Percentiles rank a stretch among this genome's conserved stretches.
Conservation (phyloP, 2,113 vertebrate genomes). For the Gallinago media region DNA sequence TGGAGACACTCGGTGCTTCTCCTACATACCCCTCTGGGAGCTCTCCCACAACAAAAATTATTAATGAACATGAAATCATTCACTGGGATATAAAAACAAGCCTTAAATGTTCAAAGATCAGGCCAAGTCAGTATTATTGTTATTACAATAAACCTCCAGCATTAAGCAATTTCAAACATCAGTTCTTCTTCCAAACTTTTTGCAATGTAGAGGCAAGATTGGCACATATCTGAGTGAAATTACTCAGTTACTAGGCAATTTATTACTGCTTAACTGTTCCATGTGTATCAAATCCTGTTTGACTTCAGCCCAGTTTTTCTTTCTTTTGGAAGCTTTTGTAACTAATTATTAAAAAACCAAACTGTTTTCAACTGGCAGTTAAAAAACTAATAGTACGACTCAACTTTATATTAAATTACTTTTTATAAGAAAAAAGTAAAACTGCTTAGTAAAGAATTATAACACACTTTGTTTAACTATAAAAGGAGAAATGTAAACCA, state of each 20-base stretch:
- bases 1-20: constrained; percentile 38
- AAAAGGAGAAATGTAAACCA: not conserved
- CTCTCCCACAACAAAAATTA: constrained; percentile 43
- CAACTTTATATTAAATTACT: not conserved
- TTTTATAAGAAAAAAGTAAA: not conserved
- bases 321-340: constrained; percentile 44
- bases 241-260: constrained; percentile 49
- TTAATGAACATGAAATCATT: constrained; percentile 55
- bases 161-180: constrained; percentile 63
- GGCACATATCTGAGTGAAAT: constrained; percentile 46
- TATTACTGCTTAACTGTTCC: constrained; percentile 65
- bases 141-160: constrained; percentile 49
- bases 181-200: constrained; percentile 55
- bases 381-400: constrained; percentile 3
- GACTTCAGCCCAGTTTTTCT: constrained; percentile 30
- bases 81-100: constrained; percentile 45
- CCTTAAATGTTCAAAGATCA: constrained; percentile 32
- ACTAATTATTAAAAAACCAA: constrained; percentile 31
- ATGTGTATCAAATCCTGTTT: constrained; percentile 47
- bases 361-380: constrained; percentile 5
- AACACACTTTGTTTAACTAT: not conserved
- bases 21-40: constrained; percentile 10
- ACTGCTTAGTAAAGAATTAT: not conserved
- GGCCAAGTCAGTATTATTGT: constrained; percentile 52
- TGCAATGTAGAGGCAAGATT: constrained; percentile 36